Conservation (phyloP, 2,888 invertebrate genomes). For the Eurois occulta region DNA sequence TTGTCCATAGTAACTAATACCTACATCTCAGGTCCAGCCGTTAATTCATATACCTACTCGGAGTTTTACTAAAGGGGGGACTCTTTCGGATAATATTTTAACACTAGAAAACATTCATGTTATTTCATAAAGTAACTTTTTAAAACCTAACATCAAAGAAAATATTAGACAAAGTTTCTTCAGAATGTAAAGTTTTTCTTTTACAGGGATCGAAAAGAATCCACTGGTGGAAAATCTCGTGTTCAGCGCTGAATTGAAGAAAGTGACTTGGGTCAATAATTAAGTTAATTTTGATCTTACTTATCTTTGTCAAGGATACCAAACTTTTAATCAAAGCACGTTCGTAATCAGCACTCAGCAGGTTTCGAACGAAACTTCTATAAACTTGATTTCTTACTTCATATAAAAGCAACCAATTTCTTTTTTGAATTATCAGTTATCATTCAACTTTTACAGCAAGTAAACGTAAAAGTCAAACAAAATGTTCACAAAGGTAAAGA, state of each 20-base stretch:
- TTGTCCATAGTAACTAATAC: too few relatives aligned
- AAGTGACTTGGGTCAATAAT: not conserved
- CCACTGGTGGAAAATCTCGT: not conserved
- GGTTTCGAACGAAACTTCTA: slow-evolving; percentile 9
- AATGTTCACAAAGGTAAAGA: slow-evolving; percentile 47
- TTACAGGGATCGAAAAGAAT: not conserved
- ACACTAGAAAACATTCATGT: not conserved
- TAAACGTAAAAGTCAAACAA: slow-evolving; percentile 18
- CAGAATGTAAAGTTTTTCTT: not conserved
- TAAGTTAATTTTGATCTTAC: not conserved
- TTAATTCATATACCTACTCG: not conserved
- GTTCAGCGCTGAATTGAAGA: not conserved
- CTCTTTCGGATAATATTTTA: not conserved
- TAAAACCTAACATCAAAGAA: not conserved
- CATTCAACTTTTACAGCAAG: slow-evolving; percentile 15
- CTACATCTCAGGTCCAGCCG: not conserved
- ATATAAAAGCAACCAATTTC: slow-evolving; percentile 36
- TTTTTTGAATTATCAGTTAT: slow-evolving; percentile 28
- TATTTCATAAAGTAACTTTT: not conserved
- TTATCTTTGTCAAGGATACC: slow-evolving; percentile 35
- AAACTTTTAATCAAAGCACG: slow-evolving; percentile 15
- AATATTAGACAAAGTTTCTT: not conserved
- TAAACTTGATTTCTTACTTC: slow-evolving; percentile 30
- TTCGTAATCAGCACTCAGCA: slow-evolving; percentile 8
- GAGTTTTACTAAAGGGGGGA: too few relatives aligned